Evolutionary conservation across 2,888 invertebrate species (phyloP), one percentile per base, ranked within the genome.

Genomic region (Chesias legatella): DNA sequence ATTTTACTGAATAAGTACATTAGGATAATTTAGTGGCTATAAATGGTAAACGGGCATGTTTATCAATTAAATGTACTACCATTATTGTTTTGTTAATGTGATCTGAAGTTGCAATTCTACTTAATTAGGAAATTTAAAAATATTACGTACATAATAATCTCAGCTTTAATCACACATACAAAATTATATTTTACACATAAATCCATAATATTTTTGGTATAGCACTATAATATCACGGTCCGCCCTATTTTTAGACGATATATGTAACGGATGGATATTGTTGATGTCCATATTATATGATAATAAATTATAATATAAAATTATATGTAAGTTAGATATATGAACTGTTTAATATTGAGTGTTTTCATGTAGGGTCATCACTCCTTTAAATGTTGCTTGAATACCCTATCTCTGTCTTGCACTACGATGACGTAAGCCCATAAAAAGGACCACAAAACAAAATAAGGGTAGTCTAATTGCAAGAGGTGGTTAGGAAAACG

Each of bases 11-110:
- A 22, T 28, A 82, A 75, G 75, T 78, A 68, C 67, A 57, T 72
- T 77, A 74, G 72, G 64, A 56, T 66, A 67, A 72, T 67, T 70
- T 76, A 79, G 74, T 77, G 64, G 69, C 71, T 78, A 68, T 75
- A n/a, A n/a, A 67, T 63, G 63, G 59, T 67, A 68, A 68, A 63
- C 51, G 59, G 69, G 58, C 62, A 70, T 63, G 75, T 72, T 79
- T 77, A 75, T 81, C 78, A 63, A 64, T 75, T 67, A 71, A 59
- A 67, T 13, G 21, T 52, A 57, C 58, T 60, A 53, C 63, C 58
- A 66, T 69, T 67, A n/a, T 65, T 60, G 58, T 82, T 86, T 86
- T 85, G 85, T 86, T 85, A 83, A 70, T 85, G 88, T 84, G 86
- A 85, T 86, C 81, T 84, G 86, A 85, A 84, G 84, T 58, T 50